These are phyloP conservation scores for Oscheius sp. DNA, from an alignment of 2,888 invertebrate genomes.

Conservation along the genomic window DNA sequence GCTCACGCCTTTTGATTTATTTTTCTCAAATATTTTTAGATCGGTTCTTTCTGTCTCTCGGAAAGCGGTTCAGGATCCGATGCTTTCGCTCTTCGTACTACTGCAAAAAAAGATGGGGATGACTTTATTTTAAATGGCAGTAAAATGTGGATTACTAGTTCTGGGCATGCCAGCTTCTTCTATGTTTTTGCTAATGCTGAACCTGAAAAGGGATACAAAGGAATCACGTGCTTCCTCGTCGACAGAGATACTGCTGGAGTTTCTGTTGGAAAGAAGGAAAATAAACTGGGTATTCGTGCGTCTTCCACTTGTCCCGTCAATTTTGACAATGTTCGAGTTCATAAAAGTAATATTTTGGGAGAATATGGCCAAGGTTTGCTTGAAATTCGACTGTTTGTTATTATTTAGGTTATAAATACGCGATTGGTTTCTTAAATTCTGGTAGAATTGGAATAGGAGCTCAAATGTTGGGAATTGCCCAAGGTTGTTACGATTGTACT, in stretches of 20 bases:
- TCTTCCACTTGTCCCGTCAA: slow-evolving; percentile 93
- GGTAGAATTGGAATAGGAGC: slow-evolving; percentile 79
- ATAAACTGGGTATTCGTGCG: slow-evolving; percentile 81
- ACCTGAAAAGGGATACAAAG: slow-evolving; percentile 61
- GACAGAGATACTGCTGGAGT: slow-evolving; percentile 87
- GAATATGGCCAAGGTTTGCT: slow-evolving; percentile 70
- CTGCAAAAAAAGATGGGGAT: slow-evolving; percentile 79
- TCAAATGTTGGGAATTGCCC: slow-evolving; percentile 88
- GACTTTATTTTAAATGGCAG: no score
- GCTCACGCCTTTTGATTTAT: no score
- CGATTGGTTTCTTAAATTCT: slow-evolving; percentile 93
- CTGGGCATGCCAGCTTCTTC: no score
- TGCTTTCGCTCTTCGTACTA: slow-evolving; percentile 92
- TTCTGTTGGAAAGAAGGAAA: slow-evolving; percentile 82
- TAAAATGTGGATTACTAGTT: no score
- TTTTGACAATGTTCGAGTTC: slow-evolving; percentile 89
- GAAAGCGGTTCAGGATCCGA: slow-evolving; percentile 93
- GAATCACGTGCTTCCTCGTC: slow-evolving; percentile 92
- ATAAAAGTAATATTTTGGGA: slow-evolving; percentile 66
- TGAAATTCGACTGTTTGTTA: slow-evolving; percentile 77
- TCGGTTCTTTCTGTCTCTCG: slow-evolving; percentile 88
- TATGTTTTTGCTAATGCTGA: slow-evolving; percentile 63
- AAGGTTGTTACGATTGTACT: slow-evolving; percentile 94
- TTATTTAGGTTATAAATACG: slow-evolving; percentile 85
- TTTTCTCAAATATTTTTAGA: slow-evolving; percentile 76